Evolutionary conservation across 2,888 invertebrate genomes (phyloP), one percentile per base, ranked within the genome.

Genomic region (Microplitis deprimator): DNA sequence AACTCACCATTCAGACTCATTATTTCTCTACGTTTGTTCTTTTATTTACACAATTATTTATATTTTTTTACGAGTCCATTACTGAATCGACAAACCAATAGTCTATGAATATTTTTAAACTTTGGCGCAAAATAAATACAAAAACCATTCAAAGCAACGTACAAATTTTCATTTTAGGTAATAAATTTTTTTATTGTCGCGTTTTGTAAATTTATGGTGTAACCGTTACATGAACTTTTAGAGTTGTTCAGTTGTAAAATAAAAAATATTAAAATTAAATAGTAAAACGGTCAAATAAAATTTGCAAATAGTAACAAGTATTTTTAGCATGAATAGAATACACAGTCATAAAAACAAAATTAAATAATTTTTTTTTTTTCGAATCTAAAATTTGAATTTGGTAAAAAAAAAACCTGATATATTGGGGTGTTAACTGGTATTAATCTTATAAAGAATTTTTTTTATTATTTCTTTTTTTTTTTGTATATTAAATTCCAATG

Each of bases 171-270:
- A 50, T 50, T 50, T 50, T 50, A 13, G 50, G 50, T 8, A 50
- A 50, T 50, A 50, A 50, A 65, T 29, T 29, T 29, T 62, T 29
- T 38, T 29, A 38, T 20, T 65, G 20, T 10, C 65, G 20, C 20
- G 29, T 29, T 65, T 65, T 29, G 5, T 65, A 13, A 65, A 65
- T 65, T 20, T 65, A 13, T 29, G 20, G 29, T 29, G 29, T 29
- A 65, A 65, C 65, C 65, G 65, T 65, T 65, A 65, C 65, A 20
- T 65, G 65, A 65, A 65, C 65, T 65, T 38, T 65, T 6, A 8
- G 13, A 29, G 20, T 7, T 29, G 7, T 65, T 29, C 38, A 50
- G 13, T 3, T 65, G 13, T 29, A 29, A 29, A 65, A 29, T 29
- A 65, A 29, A 65, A 17, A 65, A 29, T 65, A 13, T 16, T 62